Conservation (phyloP, 2,888 invertebrate species). For the Melangyna quadrimaculata region DNA sequence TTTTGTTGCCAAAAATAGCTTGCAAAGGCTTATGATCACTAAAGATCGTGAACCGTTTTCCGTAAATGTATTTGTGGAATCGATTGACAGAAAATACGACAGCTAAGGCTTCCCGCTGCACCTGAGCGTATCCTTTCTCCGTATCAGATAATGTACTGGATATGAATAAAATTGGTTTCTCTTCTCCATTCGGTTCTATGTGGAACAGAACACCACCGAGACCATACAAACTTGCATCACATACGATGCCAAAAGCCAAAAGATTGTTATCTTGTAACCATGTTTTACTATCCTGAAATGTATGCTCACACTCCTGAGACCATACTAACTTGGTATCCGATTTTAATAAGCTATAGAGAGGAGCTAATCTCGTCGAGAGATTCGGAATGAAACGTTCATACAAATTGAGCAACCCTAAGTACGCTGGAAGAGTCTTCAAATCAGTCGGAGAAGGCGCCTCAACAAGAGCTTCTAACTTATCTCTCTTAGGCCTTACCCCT, state of each 20-base stretch:
- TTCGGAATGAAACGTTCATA: slow-evolving; percentile 3
- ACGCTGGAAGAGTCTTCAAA: background rate
- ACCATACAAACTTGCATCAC: slow-evolving; percentile 30
- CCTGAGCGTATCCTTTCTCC: no score
- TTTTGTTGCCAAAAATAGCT: slow-evolving; percentile 61
- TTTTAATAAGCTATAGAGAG: slow-evolving; percentile 5
- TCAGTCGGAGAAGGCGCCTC: background rate
- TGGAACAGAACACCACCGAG: no score
- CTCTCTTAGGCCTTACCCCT: slow-evolving; percentile 1
- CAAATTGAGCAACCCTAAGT: background rate
- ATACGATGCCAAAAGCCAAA: slow-evolving; percentile 9
- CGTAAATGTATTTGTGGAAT: slow-evolving; percentile 75
- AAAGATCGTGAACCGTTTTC: slow-evolving; percentile 71
- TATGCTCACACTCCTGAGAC: background rate
- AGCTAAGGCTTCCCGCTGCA: slow-evolving; percentile 14
- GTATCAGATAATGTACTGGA: no score
- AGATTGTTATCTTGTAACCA: background rate
- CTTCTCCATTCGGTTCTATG: no score
- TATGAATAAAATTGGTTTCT: no score
- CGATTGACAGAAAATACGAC: slow-evolving; percentile 14
- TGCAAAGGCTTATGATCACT: slow-evolving; percentile 70
- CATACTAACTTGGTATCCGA: background rate
- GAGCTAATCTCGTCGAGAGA: background rate
- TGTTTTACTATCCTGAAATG: slow-evolving; percentile 4
- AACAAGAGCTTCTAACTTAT: background rate